Evolutionary conservation across 2,797 vertebrate species (phyloP).

Genomic region (Cynopterus sphinx): DNA sequence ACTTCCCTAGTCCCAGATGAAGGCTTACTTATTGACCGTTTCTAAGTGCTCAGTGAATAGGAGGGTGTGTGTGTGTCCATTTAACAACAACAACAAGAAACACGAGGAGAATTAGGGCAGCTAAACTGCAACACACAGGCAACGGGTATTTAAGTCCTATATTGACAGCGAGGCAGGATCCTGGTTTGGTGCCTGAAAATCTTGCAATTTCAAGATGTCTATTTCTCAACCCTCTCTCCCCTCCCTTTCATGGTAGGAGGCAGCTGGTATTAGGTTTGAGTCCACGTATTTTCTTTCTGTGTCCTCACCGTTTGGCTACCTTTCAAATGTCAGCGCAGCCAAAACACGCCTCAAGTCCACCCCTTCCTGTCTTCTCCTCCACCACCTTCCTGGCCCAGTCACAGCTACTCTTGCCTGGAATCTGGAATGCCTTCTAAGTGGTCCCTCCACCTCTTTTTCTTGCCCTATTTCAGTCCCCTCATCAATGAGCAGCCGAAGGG

Average conservation of each 20-base stretch:
- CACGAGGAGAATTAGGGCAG: neutral
- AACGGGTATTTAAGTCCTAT: neutral
- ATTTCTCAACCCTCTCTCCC: neutral
- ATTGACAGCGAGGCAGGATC: neutral
- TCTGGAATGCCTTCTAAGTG: neutral
- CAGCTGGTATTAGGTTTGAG: neutral
- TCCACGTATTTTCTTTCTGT: neutral
- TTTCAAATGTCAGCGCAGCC: neutral
- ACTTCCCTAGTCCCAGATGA: neutral
- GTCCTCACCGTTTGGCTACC: neutral
- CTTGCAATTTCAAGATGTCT: neutral
- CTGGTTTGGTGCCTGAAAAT: neutral
- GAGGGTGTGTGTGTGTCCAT: neutral
- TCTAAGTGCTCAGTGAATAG: neutral
- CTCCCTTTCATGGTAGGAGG: neutral
- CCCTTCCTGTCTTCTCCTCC: neutral
- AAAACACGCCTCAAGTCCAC: neutral
- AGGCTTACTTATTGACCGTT: neutral
- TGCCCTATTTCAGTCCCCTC: neutral
- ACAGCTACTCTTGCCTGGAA: neutral
- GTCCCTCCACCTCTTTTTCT: neutral
- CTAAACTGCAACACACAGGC: neutral
- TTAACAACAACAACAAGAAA: neutral
- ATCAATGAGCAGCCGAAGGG: neutral
- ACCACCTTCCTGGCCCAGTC: neutral